Evolutionary conservation across 1,140 invertebrate genomes (phyloP), one percentile per base, ranked within the genome.

Genomic region (Drosophila navojoa): DNA sequence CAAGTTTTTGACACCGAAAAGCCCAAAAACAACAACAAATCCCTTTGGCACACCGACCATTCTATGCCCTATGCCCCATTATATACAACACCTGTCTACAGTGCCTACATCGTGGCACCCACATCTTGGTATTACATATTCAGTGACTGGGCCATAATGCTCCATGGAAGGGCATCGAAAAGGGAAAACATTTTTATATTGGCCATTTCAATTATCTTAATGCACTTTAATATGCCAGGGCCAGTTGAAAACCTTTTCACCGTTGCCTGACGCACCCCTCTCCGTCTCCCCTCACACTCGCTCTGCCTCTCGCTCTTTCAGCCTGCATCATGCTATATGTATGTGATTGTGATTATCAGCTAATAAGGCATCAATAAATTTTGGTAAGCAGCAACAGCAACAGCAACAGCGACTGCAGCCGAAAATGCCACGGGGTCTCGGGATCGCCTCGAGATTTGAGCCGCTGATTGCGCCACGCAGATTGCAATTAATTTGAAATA

Each of bases 151-250:
- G 6, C 11, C 13, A 3, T 4, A 38, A 38, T 38, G 35, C 35
- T 7, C 35, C 35, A 38, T 11, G 57, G 5, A 44, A 38, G 27
- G 32, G 42, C 11, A 45, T 45, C 19, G 42, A 78, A 78, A 81
- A 84, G 75, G 79, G 77, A 90, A 90, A 90, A 78, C 72, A 77
- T 90, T 91, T 69, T 90, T 89, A 89, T 90, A 91, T 90, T 90
- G 89, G 80, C 89, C 89, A 90, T 91, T 90, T 90, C 89, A 90
- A 91, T 90, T 91, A 90, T 90, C 89, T 90, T 89, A 89, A 89
- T 89, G 84, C 84, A 89, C 84, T 89, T 89, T 89, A 89, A 89
- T 89, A 84, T 89, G 70, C 79, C 71, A 70, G 57, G 25, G 49
- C 57, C 71, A 78, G 64, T 52, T 77, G 58, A 64, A 59, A 58